phyloP scores from a whole-genome alignment of 2,797 vertebrate species.

The Urocyon cinereoargenteus region DNA sequence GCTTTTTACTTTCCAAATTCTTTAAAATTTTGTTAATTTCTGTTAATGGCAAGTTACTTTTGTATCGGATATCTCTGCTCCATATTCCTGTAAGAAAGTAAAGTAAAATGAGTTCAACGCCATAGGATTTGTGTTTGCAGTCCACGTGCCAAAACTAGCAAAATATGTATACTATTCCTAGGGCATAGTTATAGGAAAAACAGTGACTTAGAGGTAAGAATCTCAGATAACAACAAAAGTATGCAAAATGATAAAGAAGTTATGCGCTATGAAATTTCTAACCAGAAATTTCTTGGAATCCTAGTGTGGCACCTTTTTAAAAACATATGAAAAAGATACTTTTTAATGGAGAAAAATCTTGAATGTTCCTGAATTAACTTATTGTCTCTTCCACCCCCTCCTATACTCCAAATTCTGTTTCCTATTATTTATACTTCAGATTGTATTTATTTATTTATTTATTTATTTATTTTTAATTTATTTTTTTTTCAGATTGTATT shows the following conservation, averaged over 20 bases:
- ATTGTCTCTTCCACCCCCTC: background rate
- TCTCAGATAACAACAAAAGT: slow-evolving; percentile 21
- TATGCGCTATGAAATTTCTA: background rate
- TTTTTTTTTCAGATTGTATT: background rate
- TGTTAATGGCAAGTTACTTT: slow-evolving; percentile 98
- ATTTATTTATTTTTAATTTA: too few relatives aligned
- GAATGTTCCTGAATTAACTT: slow-evolving; percentile 10
- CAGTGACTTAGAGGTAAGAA: background rate
- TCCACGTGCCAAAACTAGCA: slow-evolving; percentile 31
- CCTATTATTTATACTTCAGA: slow-evolving; percentile 33
- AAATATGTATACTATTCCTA: background rate
- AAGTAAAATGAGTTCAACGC: slow-evolving; percentile 69
- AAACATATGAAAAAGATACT: background rate
- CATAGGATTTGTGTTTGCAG: slow-evolving; percentile 27
- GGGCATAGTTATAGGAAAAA: background rate
- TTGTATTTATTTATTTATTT: background rate
- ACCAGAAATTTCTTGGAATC: slow-evolving; percentile 37
- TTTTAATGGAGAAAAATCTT: slow-evolving; percentile 45
- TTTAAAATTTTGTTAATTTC: slow-evolving; percentile 99
- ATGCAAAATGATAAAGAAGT: background rate
- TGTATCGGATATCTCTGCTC: slow-evolving; percentile 98
- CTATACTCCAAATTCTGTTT: background rate
- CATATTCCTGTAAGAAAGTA: slow-evolving; percentile 93
- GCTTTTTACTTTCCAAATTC: slow-evolving; percentile 98
- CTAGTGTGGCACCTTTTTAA: slow-evolving; percentile 7